A percentile compares a stretch with the other conserved stretches of the same genome.
These are phyloP conservation scores for Pyxicephalus adspersus DNA, from an alignment of 2,113 vertebrate species.

Conservation along the genomic window DNA sequence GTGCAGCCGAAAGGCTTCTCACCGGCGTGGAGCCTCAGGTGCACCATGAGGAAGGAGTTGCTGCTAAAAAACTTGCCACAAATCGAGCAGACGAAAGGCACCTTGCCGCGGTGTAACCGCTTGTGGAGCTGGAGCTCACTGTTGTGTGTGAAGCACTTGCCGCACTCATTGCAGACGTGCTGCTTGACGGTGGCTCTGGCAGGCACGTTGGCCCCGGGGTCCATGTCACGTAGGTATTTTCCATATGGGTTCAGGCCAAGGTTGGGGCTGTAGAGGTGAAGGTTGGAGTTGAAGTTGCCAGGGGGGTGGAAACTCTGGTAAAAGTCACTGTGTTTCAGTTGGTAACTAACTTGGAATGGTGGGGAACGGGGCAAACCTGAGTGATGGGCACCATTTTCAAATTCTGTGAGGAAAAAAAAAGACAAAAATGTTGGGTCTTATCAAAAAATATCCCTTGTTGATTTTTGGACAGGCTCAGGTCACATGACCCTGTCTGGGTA, in stretches of 20 bases:
- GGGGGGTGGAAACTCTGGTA: background rate
- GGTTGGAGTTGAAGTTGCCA: background rate
- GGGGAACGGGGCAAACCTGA: background rate
- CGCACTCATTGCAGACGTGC: constrained; percentile 10
- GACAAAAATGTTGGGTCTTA: too few relatives aligned
- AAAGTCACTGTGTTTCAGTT: background rate
- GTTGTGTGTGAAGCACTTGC: constrained; percentile 14
- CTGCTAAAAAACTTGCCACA: constrained; percentile 22
- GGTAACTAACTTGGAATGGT: too few relatives aligned
- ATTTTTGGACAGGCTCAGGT: too few relatives aligned
- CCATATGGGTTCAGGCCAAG: background rate
- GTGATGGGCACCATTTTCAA: background rate
- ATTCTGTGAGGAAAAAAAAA: background rate
- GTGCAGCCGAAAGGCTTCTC: constrained; percentile 65
- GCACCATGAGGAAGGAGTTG: constrained; percentile 43
- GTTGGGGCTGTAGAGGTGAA: background rate
- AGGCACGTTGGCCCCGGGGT: background rate
- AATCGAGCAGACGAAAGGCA: constrained; percentile 4
- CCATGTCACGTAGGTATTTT: background rate
- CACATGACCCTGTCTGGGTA: too few relatives aligned
- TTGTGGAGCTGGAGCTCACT: constrained; percentile 2
- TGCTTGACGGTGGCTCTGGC: background rate
- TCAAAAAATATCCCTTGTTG: too few relatives aligned
- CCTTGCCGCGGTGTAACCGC: background rate
- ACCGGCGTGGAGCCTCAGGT: constrained; percentile 60